These are phyloP conservation scores for Hedya salicella DNA, from an alignment of 2,888 invertebrate species.

Conservation along the genomic window DNA sequence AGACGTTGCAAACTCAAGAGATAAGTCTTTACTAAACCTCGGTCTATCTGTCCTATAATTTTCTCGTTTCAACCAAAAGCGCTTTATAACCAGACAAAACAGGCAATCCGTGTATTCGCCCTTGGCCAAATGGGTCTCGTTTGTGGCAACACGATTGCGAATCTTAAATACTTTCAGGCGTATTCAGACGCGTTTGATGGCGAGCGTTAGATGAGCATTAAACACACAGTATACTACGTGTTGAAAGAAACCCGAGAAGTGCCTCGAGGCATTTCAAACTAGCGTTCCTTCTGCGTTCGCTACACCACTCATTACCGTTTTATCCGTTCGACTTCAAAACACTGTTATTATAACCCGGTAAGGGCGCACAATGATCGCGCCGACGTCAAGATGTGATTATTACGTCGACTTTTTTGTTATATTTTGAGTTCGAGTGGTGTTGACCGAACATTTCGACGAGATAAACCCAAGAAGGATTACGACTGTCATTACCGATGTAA, in stretches of 20 bases:
- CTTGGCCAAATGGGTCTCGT: constrained; percentile 78
- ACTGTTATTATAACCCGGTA: constrained; percentile 79
- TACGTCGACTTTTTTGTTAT: constrained; percentile 60
- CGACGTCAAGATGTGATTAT: constrained; percentile 65
- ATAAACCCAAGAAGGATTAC: constrained; percentile 55
- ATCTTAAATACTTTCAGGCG: constrained; percentile 72
- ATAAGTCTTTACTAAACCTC: constrained; percentile 47
- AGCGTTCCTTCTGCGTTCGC: constrained; percentile 64
- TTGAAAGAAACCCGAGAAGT: constrained; percentile 76
- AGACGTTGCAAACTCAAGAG: constrained; percentile 43
- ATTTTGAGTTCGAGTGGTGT: constrained; percentile 61
- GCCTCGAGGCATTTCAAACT: constrained; percentile 75
- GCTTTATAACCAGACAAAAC: constrained; percentile 55
- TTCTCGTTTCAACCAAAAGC: constrained; percentile 59
- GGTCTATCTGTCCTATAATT: constrained; percentile 59
- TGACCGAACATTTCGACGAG: constrained; percentile 43
- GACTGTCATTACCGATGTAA: constrained; percentile 51
- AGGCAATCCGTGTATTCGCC: constrained; percentile 62
- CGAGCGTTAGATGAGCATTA: constrained; percentile 70
- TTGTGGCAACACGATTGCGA: constrained; percentile 76
- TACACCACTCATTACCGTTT: constrained; percentile 76
- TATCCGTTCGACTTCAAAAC: constrained; percentile 70
- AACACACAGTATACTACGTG: constrained; percentile 80
- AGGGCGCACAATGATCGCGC: constrained; percentile 77
- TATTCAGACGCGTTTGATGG: constrained; percentile 71